A percentile compares a stretch with the other conserved stretches of the same genome.
Evolutionary conservation across 2,888 invertebrate genomes (phyloP).

Genomic region (Mythimna lalbum): DNA sequence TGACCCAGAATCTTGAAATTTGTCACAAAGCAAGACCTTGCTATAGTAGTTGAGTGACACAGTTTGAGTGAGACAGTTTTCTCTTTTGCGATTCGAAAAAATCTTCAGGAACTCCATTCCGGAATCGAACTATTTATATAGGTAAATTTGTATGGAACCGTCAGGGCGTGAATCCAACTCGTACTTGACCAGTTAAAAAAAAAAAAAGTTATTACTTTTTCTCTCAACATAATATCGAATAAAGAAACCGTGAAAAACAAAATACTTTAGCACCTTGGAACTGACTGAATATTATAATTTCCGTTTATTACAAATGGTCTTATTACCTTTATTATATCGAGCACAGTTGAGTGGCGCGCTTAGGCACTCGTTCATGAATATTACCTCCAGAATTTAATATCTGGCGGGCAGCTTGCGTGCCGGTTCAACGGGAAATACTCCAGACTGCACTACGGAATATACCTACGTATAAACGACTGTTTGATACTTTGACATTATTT

Average conservation of each 20-base stretch:
- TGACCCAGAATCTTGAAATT: too few species aligned
- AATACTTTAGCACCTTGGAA: background rate
- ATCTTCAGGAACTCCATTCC: too few species aligned
- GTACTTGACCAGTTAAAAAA: too few species aligned
- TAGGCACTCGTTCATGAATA: constrained; percentile 60
- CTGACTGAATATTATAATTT: constrained; percentile 9
- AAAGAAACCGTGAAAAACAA: background rate
- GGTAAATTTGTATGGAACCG: too few species aligned
- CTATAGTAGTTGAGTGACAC: too few species aligned
- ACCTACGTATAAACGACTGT: background rate
- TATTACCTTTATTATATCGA: constrained; percentile 41
- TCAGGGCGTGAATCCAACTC: too few species aligned
- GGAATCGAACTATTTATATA: too few species aligned
- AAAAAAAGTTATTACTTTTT: background rate
- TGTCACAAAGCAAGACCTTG: too few species aligned
- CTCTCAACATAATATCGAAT: background rate
- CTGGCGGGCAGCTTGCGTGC: constrained; percentile 42
- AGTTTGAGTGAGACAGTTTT: too few species aligned
- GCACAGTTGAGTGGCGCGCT: constrained; percentile 38
- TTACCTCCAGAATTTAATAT: constrained; percentile 65
- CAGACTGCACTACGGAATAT: constrained; percentile 11
- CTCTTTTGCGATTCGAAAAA: too few species aligned
- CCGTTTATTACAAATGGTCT: constrained; percentile 36
- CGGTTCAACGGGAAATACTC: constrained; percentile 45
- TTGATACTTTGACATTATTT: constrained; percentile 20